These are phyloP conservation scores for Harmothoe impar DNA, from an alignment of 2,888 invertebrate species.

Conservation along the genomic window DNA sequence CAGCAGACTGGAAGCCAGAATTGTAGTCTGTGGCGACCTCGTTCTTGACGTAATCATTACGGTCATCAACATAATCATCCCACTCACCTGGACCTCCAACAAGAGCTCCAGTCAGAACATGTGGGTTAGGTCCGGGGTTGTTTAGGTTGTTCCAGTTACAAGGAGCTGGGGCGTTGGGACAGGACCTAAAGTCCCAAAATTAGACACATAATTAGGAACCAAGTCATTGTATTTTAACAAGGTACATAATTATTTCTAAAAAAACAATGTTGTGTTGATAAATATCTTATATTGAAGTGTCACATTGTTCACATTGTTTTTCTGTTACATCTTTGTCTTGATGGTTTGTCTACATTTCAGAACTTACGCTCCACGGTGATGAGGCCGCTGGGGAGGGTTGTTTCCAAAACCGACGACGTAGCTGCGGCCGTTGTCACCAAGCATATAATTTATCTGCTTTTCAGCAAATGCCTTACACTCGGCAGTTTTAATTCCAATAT, in stretches of 20 bases:
- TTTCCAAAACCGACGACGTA: slow-evolving; percentile 77
- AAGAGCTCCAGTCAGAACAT: slow-evolving; percentile 78
- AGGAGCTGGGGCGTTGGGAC: slow-evolving; percentile 74
- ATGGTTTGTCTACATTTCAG: too few species aligned
- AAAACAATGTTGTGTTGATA: too few species aligned
- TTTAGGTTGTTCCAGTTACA: slow-evolving; percentile 76
- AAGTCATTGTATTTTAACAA: too few species aligned
- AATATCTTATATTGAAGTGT: too few species aligned
- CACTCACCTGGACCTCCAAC: slow-evolving; percentile 79
- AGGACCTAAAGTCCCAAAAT: slow-evolving; percentile 73
- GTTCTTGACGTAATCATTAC: slow-evolving; percentile 77
- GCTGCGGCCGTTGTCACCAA: slow-evolving; percentile 74
- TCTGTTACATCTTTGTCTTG: too few species aligned
- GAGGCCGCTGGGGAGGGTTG: slow-evolving; percentile 75
- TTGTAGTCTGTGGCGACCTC: slow-evolving; percentile 81
- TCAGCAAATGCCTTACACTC: slow-evolving; percentile 74
- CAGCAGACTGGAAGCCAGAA: slow-evolving; percentile 79
- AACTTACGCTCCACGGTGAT: slow-evolving; percentile 69
- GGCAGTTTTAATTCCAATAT: slow-evolving; percentile 73
- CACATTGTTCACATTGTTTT: too few species aligned
- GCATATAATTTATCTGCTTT: slow-evolving; percentile 77
- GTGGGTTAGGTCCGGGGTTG: slow-evolving; percentile 75
- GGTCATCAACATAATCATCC: slow-evolving; percentile 76
- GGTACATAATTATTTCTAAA: too few species aligned
- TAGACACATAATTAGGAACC: too few species aligned